Conservation (phyloP, 2,113 vertebrate genomes). For the Mustela nigripes region DNA sequence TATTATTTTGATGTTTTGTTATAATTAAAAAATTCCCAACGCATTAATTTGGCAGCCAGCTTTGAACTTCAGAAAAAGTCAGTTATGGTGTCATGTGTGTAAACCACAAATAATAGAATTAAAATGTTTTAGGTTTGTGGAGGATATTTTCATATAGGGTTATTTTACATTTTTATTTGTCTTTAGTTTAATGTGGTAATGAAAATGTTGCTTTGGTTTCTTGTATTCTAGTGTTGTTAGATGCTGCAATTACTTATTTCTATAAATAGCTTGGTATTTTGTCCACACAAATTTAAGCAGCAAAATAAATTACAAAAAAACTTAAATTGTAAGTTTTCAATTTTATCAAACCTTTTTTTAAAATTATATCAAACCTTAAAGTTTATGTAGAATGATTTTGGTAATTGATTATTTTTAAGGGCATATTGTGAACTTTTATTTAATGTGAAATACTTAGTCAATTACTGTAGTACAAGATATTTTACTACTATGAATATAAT, state of each 20-base stretch:
- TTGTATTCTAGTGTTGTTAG: background rate
- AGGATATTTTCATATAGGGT: background rate
- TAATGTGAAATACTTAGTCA: background rate
- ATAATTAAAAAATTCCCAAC: background rate
- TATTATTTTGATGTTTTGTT: constrained; percentile 3
- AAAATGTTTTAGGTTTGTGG: background rate
- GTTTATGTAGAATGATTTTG: constrained; percentile 43
- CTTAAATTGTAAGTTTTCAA: constrained; percentile 20
- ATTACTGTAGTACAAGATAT: background rate
- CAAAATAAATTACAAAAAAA: constrained; percentile 46
- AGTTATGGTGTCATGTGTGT: background rate
- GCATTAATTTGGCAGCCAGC: constrained; percentile 41
- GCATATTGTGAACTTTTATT: constrained; percentile 34
- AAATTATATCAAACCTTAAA: background rate
- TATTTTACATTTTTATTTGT: constrained; percentile 38
- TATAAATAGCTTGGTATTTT: constrained; percentile 38
- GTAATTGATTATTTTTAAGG: constrained; percentile 7
- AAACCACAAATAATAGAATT: constrained; percentile 7
- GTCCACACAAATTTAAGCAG: background rate
- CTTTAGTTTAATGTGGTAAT: constrained; percentile 17
- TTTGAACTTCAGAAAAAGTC: constrained; percentile 52
- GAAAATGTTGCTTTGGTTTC: constrained; percentile 34
- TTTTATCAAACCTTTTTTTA: background rate
- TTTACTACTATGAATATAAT: background rate
- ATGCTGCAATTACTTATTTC: constrained; percentile 1